These are phyloP conservation scores for Clarias laeviceps DNA, from an alignment of 2,797 vertebrate genomes.

Conservation along the genomic window DNA sequence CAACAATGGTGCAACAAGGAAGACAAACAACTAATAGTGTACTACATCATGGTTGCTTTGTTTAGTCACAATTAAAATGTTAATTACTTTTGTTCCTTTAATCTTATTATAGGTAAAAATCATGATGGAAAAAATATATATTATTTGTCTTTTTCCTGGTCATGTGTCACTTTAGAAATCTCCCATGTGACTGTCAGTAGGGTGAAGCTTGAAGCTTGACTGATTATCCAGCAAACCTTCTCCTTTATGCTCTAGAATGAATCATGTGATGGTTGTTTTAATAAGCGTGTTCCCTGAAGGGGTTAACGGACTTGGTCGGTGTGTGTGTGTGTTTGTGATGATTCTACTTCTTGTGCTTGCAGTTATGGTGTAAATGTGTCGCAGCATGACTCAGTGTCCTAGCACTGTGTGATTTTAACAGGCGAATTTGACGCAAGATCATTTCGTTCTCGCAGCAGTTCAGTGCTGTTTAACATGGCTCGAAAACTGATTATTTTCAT, in stretches of 20 bases:
- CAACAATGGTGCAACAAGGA: background rate
- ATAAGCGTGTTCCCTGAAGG: background rate
- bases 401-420: background rate
- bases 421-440: background rate
- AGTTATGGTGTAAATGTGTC: background rate
- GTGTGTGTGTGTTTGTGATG: background rate
- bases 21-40: background rate
- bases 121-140: background rate
- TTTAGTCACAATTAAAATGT: background rate
- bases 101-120: background rate
- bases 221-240: background rate
- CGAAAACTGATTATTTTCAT: background rate
- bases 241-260: background rate
- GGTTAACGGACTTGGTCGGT: background rate
- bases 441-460: background rate
- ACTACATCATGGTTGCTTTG: background rate
- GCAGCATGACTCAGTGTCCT: background rate
- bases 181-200: slow-evolving; percentile 17
- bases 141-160: background rate
- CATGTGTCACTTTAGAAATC: background rate
- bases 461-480: background rate
- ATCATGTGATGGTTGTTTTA: background rate
- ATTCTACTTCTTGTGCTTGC: background rate
- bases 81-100: no score
- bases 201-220: background rate